Evolutionary conservation across 2,113 vertebrate genomes (phyloP).

Genomic region (Empidonax alnorum): DNA sequence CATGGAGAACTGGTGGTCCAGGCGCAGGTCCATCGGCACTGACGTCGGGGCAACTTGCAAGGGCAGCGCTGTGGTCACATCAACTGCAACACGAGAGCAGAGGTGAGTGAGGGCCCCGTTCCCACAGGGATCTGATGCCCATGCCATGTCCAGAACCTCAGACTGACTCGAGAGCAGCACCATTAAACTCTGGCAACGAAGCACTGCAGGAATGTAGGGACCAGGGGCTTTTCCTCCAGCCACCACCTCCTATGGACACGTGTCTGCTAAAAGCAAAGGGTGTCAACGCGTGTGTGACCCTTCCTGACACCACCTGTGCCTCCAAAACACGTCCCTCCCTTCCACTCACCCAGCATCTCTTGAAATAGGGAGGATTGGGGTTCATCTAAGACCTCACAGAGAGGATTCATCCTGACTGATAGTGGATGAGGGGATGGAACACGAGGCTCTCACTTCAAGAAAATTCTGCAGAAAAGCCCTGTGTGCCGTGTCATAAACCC

Average conservation of each 20-base stretch:
- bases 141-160: fast-evolving
- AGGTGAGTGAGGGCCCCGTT: neutral
- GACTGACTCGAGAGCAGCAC: neutral
- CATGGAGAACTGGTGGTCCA: conserved; percentile 91
- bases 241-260: fast-evolving
- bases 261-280: neutral
- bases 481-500: neutral
- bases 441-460: neutral
- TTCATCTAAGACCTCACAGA: neutral
- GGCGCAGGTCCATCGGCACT: conserved; percentile 93
- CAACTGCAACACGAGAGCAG: conserved; percentile 76
- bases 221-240: neutral
- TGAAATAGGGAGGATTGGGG: neutral
- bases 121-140: neutral
- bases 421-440: neutral
- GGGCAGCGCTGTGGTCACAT: conserved; percentile 90
- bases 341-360: neutral
- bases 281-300: fast-evolving
- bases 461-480: fast-evolving
- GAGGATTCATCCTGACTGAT: neutral
- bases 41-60: conserved; percentile 86
- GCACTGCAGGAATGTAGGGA: neutral
- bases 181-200: neutral
- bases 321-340: fast-evolving
- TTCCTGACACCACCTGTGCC: too few species aligned